Conservation (phyloP, 53 echinoderm and acorn worm species). For the Antedon mediterranea region DNA sequence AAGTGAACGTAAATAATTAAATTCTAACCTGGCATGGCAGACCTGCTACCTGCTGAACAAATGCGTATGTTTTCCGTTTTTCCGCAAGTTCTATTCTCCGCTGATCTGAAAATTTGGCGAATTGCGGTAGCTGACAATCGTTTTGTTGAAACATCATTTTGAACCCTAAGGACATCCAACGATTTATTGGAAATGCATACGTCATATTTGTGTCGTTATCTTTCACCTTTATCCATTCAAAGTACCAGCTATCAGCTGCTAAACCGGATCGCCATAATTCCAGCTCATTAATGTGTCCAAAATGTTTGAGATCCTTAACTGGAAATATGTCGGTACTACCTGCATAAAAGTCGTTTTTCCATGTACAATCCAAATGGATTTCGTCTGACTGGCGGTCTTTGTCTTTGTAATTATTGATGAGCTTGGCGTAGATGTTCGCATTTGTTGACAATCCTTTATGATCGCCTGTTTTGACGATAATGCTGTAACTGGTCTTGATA, state of each 20-base stretch:
- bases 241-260: conserved; percentile 56
- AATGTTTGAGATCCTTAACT: conserved; percentile 39
- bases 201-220: background rate
- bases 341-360: conserved; percentile 62
- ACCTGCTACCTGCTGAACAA: conserved; percentile 35
- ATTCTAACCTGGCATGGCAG: conserved; percentile 36
- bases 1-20: too few relatives aligned
- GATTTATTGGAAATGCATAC: conserved; percentile 51
- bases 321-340: conserved; percentile 41
- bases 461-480: conserved; percentile 69
- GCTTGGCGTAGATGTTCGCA: conserved; percentile 52
- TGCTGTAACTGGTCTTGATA: conserved; percentile 5
- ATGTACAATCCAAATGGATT: conserved; percentile 36
- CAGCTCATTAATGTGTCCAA: conserved; percentile 22
- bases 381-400: conserved; percentile 38
- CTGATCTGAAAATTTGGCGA: conserved; percentile 23
- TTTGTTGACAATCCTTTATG: conserved; percentile 61
- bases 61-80: conserved; percentile 38
- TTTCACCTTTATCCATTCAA: conserved; percentile 46
- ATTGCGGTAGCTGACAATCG: conserved; percentile 48
- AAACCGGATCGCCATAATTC: conserved; percentile 54
- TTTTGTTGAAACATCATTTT: conserved; percentile 23
- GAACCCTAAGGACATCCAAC: conserved; percentile 41
- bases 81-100: conserved; percentile 42
- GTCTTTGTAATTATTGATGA: conserved; percentile 41